These are phyloP conservation scores for Heliothis subflexa DNA, from an alignment of 1,140 invertebrate genomes.

Conservation along the genomic window DNA sequence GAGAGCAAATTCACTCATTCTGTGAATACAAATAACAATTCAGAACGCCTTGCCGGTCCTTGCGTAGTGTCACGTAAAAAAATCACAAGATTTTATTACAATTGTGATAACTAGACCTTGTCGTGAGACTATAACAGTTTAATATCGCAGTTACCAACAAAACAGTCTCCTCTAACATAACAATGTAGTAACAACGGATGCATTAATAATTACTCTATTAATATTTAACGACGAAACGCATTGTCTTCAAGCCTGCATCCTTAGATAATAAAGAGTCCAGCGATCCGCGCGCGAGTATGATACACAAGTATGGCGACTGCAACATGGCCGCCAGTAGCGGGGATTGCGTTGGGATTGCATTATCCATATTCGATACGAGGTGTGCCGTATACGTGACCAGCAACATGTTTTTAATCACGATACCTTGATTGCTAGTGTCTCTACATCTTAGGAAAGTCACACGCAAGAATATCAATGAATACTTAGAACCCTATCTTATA, in stretches of 20 bases:
- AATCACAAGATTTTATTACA: background rate
- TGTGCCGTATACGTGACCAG: constrained; percentile 56
- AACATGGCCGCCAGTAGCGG: constrained; percentile 55
- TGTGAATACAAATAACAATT: background rate
- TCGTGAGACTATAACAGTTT: background rate
- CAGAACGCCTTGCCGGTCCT: too few relatives aligned
- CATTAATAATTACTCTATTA: constrained; percentile 40
- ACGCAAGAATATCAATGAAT: constrained; percentile 34
- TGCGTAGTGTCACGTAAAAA: too few relatives aligned
- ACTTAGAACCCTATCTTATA: constrained; percentile 18
- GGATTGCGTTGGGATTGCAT: constrained; percentile 53
- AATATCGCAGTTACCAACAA: background rate
- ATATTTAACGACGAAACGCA: constrained; percentile 34
- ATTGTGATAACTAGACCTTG: background rate
- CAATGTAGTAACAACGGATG: constrained; percentile 38
- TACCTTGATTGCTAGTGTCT: constrained; percentile 34
- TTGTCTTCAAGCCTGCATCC: constrained; percentile 37
- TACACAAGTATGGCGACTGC: constrained; percentile 58
- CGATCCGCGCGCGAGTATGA: constrained; percentile 50
- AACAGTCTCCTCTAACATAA: background rate
- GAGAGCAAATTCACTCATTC: background rate
- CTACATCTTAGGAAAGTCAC: constrained; percentile 29
- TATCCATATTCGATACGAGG: constrained; percentile 48
- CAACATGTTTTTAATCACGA: constrained; percentile 48
- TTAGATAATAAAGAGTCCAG: constrained; percentile 48